Evolutionary conservation across 2,888 invertebrate species (phyloP), one percentile per base, ranked within the genome.

Genomic region (Pemphredon lugubris): DNA sequence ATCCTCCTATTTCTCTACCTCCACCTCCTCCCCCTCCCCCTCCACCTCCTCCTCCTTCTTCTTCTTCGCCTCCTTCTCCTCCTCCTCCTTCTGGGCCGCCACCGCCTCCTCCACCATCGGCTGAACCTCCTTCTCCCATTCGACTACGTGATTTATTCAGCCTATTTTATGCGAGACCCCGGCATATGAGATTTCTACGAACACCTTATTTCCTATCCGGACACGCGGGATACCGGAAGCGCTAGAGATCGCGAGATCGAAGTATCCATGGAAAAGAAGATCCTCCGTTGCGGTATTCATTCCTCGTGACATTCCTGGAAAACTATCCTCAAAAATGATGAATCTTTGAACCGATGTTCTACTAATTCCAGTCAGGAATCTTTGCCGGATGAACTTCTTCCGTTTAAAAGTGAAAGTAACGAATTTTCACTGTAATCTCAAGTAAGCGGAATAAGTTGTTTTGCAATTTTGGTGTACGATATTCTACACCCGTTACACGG

Each of bases 171-270:
- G 83, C 84, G 80, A 84, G 76, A 73, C 79, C 81, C 73, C 76
- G 77, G 82, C 83, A 76, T 85, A 86, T 86, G 86, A 87, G 87
- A 86, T 85, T 86, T 84, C 81, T 80, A 78, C 74, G 84, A 83
- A 81, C 81, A 83, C 81, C 85, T 84, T 86, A 87, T 84, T 87
- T 86, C 83, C 84, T 77, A 76, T 68, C 78, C 64, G 50, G 39
- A 53, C 54, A 42, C 57, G 57, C 54, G 65, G 51, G 7, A 73
- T 44, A 50, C 63, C 68, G 71, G 64, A 61, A 78, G 42, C 68
- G 58, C 61, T n/a, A n/a, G 66, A 47, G 60, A 44, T 64, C 66
- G 58, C 53, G 61, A 21, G 55, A 75, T 73, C 73, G 66, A 68
- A 69, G 37, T 48, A 65, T 65, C 54, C 64, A 50, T 32, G 40